A percentile compares a stretch with the other conserved stretches of the same genome.
Conservation (phyloP, 2,888 invertebrate species). For the Harpagoxenus sublaevis region DNA sequence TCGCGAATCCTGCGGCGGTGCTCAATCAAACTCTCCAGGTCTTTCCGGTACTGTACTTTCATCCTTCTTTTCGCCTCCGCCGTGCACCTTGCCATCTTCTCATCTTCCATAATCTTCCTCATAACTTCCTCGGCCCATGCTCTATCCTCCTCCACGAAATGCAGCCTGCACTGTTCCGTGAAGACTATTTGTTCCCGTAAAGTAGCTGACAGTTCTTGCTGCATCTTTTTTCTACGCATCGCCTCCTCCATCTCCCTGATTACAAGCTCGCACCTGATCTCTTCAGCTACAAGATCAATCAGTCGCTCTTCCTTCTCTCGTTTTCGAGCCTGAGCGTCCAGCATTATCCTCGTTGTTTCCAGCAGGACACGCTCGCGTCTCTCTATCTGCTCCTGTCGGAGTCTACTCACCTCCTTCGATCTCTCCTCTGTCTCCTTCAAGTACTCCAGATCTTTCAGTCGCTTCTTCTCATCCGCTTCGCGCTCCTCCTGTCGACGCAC, state of each 20-base stretch:
- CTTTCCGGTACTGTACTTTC: constrained; percentile 74
- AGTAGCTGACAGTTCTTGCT: constrained; percentile 67
- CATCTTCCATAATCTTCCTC: constrained; percentile 77
- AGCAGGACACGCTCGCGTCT: constrained; percentile 65
- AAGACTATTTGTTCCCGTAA: constrained; percentile 78
- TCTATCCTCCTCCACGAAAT: constrained; percentile 74
- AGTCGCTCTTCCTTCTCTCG: constrained; percentile 69
- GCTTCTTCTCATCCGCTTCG: constrained; percentile 63
- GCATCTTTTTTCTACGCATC: constrained; percentile 62
- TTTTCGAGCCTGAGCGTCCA: constrained; percentile 63
- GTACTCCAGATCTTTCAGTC: constrained; percentile 67
- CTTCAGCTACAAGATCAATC: constrained; percentile 77
- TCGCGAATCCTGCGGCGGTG: constrained; percentile 75
- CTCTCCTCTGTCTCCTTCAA: constrained; percentile 72
- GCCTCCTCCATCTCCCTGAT: constrained; percentile 72
- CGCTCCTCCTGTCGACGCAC: constrained; percentile 57
- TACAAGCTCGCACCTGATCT: constrained; percentile 72
- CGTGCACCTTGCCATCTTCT: constrained; percentile 75
- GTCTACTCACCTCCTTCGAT: constrained; percentile 36
- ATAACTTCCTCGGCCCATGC: constrained; percentile 78
- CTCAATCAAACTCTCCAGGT: constrained; percentile 77
- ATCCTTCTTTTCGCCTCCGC: constrained; percentile 75
- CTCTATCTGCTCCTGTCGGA: constrained; percentile 56
- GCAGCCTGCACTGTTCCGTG: constrained; percentile 72
- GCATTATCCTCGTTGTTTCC: constrained; percentile 68